These are phyloP conservation scores for Bubo scandiacus DNA, from an alignment of 2,113 vertebrate genomes.

Conservation along the genomic window DNA sequence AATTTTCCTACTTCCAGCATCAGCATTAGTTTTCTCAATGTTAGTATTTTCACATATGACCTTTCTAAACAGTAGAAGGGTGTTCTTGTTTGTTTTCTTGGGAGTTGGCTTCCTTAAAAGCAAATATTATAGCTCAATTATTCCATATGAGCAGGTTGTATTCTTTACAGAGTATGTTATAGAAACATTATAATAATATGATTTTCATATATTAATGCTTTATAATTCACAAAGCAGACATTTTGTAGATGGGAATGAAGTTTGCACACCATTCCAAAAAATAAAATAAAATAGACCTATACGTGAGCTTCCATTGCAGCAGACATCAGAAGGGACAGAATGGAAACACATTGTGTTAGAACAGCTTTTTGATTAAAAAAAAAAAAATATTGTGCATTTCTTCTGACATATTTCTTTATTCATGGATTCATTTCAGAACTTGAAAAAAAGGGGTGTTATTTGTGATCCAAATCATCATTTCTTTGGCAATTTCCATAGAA, in stretches of 20 bases:
- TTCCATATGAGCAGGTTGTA: background rate
- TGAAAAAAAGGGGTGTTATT: background rate
- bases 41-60: background rate
- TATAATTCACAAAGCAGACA: background rate
- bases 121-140: background rate
- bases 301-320: background rate
- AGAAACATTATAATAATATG: background rate
- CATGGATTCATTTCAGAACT: conserved; percentile 16
- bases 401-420: conserved; percentile 18
- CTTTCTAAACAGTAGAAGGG: background rate
- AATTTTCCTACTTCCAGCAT: background rate
- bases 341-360: background rate
- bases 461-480: background rate
- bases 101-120: background rate
- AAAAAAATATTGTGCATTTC: background rate
- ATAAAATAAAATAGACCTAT: background rate
- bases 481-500: background rate
- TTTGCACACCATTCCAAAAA: background rate
- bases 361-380: background rate
- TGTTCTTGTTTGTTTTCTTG: background rate
- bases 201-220: background rate
- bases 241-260: background rate
- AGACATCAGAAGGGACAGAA: background rate
- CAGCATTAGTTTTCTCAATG: background rate
- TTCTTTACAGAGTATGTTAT: background rate